Evolutionary conservation across 2,113 vertebrate species (phyloP).

Genomic region (Lanius collurio): DNA sequence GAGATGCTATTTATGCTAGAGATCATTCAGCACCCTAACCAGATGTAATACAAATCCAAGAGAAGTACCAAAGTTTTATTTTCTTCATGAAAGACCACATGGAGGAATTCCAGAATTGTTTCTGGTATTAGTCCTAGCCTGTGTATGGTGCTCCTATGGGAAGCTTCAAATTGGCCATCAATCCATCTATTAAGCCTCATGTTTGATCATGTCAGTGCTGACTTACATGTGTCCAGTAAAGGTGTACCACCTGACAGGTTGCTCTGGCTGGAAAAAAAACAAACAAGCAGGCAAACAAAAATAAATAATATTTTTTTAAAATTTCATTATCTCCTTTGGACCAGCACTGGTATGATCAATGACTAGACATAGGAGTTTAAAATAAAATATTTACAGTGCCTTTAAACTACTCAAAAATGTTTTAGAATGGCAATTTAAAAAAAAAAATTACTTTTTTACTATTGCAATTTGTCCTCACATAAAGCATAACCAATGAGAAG

Average conservation of each 20-base stretch:
- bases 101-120: background rate
- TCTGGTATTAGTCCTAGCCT: background rate
- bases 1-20: background rate
- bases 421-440: background rate
- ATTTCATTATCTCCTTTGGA: background rate
- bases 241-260: background rate
- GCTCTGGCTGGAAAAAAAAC: background rate
- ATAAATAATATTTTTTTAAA: rapidly evolving
- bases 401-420: background rate
- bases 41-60: background rate
- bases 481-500: background rate
- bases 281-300: background rate
- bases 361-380: background rate
- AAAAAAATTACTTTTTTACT: background rate
- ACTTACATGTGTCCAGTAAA: background rate
- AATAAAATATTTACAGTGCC: background rate
- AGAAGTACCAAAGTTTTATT: background rate
- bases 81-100: background rate
- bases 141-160: background rate
- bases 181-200: background rate
- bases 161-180: background rate
- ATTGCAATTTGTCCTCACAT: background rate
- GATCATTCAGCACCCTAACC: background rate
- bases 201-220: background rate
- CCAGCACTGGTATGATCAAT: background rate